Percentiles rank a stretch among this genome's conserved stretches.
phyloP scores from a whole-genome alignment of 1,140 invertebrate species.

The Argopecten irradians region DNA sequence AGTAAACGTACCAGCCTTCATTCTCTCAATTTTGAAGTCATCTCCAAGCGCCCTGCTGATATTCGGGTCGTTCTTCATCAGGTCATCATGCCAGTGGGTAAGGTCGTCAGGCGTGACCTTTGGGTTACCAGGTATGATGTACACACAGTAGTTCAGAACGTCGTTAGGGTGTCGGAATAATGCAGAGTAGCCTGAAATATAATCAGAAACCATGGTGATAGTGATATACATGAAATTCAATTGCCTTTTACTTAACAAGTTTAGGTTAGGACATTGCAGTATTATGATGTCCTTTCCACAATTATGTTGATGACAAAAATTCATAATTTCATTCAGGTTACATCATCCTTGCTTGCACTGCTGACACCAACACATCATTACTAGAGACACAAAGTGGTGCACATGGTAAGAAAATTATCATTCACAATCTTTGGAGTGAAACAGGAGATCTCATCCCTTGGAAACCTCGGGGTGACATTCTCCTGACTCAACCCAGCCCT shows the following conservation, averaged over 20 bases:
- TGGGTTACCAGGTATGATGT: constrained; percentile 71
- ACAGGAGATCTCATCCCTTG: too few relatives aligned
- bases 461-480: too few relatives aligned
- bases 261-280: too few relatives aligned
- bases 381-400: too few relatives aligned
- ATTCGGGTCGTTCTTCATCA: constrained; percentile 66
- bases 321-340: too few relatives aligned
- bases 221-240: background rate
- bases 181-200: constrained; percentile 64
- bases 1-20: constrained; percentile 67
- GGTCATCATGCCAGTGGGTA: constrained; percentile 65
- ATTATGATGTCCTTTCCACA: too few relatives aligned
- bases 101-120: constrained; percentile 64
- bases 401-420: too few relatives aligned
- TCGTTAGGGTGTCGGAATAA: constrained; percentile 69
- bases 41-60: constrained; percentile 63
- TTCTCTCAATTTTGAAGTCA: constrained; percentile 67
- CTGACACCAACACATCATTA: too few relatives aligned
- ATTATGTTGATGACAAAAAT: too few relatives aligned
- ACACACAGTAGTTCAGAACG: constrained; percentile 68
- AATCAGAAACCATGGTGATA: background rate
- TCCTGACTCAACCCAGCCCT: background rate
- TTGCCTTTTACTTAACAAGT: background rate
- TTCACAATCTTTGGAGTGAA: too few relatives aligned
- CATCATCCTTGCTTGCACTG: too few relatives aligned